A percentile compares a stretch with the other conserved stretches of the same genome.
Conservation (phyloP, 2,113 vertebrate species). For the Sapajus apella region DNA sequence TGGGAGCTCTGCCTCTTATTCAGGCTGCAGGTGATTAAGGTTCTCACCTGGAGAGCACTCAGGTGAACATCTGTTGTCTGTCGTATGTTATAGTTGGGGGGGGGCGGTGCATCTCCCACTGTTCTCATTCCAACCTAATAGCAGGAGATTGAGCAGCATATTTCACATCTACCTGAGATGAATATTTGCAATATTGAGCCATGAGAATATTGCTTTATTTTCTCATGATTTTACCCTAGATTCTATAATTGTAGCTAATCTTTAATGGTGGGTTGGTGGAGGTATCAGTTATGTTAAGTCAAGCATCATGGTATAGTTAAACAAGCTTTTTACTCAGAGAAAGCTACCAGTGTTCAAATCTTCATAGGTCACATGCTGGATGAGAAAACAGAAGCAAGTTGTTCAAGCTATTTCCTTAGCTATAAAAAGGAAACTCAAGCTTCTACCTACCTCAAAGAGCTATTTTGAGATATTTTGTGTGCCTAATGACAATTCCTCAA, state of each 20-base stretch:
- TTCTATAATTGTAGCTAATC: not conserved
- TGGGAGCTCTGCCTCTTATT: not conserved
- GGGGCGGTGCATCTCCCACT: not conserved
- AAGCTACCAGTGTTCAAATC: not conserved
- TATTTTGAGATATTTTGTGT: not conserved
- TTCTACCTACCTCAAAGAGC: not conserved
- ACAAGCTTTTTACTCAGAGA: not conserved
- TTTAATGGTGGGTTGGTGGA: not conserved
- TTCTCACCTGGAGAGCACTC: constrained; percentile 51
- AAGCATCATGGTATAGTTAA: not conserved
- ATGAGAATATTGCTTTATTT: not conserved
- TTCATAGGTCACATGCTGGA: not conserved
- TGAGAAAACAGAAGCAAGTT: not conserved
- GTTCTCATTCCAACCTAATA: not conserved
- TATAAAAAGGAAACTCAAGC: not conserved
- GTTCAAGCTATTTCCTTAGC: not conserved
- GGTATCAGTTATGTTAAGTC: not conserved
- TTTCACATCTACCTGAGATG: not conserved
- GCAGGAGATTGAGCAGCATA: not conserved
- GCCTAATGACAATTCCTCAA: not conserved
- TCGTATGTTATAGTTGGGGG: constrained; percentile 15
- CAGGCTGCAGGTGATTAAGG: constrained; percentile 55
- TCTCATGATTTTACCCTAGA: not conserved
- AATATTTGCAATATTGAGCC: not conserved
- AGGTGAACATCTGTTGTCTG: constrained; percentile 62